phyloP scores from a whole-genome alignment of 2,888 invertebrate genomes.

The Argyra leucocephala region DNA sequence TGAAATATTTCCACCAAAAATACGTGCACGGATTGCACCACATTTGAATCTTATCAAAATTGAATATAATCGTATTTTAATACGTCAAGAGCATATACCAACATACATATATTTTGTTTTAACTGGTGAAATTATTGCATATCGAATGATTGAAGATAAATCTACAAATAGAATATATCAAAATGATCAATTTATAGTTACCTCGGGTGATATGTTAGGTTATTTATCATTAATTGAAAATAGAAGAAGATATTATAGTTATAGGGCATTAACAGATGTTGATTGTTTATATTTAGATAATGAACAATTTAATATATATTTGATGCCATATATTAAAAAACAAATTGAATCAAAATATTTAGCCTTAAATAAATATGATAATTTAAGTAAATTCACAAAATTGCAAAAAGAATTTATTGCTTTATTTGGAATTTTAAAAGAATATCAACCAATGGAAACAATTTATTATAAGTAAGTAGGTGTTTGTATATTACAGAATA shows the following conservation, averaged over 20 bases:
- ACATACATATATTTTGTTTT: neutral
- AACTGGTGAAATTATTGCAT: neutral
- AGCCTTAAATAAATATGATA: neutral
- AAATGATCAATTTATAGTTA: neutral
- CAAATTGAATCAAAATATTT: neutral
- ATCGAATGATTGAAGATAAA: neutral
- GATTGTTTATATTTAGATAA: neutral
- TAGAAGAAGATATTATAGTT: neutral
- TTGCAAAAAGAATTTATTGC: neutral
- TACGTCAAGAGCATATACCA: neutral
- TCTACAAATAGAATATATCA: neutral
- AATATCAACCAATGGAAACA: conserved; percentile 36
- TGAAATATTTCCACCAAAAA: neutral
- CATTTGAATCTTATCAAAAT: neutral
- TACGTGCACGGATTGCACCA: neutral
- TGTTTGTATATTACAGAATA: too few relatives aligned
- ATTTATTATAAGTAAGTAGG: conserved; percentile 29
- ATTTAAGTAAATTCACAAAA: neutral
- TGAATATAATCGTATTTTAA: neutral
- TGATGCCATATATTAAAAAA: neutral
- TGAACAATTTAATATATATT: neutral
- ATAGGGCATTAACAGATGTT: neutral
- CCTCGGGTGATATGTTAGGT: neutral
- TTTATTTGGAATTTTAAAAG: conserved; percentile 27
- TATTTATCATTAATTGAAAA: neutral